These are phyloP conservation scores for Morinoia aosen DNA, from an alignment of 2,888 invertebrate species.

Conservation along the genomic window DNA sequence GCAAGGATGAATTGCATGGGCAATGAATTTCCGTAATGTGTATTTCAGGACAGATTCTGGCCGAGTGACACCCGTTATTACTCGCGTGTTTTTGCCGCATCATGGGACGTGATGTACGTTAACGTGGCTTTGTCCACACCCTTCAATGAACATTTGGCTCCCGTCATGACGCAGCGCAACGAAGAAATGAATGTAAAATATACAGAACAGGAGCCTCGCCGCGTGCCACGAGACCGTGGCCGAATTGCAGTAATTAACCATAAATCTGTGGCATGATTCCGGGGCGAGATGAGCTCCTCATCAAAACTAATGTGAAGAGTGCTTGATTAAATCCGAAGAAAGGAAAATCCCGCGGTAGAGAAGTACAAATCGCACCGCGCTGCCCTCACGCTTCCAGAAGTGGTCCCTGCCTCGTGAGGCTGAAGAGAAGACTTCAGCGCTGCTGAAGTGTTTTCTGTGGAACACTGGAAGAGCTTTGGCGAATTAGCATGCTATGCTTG, in stretches of 20 bases:
- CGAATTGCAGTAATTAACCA: background rate
- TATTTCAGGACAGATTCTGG: background rate
- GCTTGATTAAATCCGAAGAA: background rate
- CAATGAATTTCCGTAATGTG: background rate
- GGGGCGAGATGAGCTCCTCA: background rate
- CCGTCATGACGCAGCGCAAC: background rate
- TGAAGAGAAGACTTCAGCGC: background rate
- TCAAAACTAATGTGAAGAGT: background rate
- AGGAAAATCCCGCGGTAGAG: background rate
- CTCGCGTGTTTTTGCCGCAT: background rate
- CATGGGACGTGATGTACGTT: background rate
- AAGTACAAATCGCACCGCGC: background rate
- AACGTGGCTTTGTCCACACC: background rate
- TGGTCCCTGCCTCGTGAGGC: background rate
- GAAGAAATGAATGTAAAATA: background rate
- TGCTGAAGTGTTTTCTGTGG: background rate
- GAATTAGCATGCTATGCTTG: no score
- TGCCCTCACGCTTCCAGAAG: background rate
- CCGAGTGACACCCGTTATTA: background rate
- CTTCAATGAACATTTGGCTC: background rate
- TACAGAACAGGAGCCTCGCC: background rate
- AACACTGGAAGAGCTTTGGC: background rate
- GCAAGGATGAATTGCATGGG: background rate
- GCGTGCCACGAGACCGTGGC: background rate
- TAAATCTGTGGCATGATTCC: background rate